Evolutionary conservation across 2,888 invertebrate genomes (phyloP).

Genomic region (Stenoptilia bipunctidactyla): DNA sequence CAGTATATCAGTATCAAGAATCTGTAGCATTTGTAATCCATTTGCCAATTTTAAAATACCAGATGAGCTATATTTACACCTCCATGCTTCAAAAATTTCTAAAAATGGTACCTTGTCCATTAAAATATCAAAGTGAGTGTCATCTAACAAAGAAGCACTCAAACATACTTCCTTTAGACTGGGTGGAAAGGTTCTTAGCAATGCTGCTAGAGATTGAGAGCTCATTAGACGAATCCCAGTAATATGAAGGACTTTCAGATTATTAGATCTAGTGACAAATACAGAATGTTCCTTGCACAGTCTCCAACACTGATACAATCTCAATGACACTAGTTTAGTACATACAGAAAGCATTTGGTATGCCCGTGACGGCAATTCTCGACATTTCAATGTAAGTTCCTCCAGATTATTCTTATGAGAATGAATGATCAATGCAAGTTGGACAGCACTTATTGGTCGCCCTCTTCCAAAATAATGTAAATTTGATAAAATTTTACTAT

Average conservation of each 20-base stretch:
- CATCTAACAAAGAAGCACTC: background rate
- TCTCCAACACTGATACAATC: background rate
- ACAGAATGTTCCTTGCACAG: background rate
- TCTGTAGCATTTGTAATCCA: background rate
- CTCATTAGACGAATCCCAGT: background rate
- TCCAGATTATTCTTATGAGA: background rate
- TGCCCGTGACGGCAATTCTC: background rate
- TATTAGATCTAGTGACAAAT: background rate
- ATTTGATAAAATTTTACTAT: background rate
- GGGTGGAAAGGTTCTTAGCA: background rate
- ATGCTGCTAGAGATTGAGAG: background rate
- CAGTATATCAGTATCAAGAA: background rate
- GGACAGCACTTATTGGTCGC: background rate
- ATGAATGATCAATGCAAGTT: background rate
- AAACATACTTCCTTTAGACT: background rate
- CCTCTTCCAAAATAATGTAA: background rate
- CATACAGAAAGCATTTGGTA: background rate
- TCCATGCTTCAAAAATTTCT: slow-evolving; percentile 1
- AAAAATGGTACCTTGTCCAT: background rate
- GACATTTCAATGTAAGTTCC: background rate
- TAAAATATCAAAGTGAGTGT: background rate
- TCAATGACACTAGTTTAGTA: background rate
- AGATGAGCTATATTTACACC: background rate
- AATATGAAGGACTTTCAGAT: background rate
- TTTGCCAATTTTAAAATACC: background rate